phyloP scores from a whole-genome alignment of 2,888 invertebrate genomes.

The Eulithis prunata region DNA sequence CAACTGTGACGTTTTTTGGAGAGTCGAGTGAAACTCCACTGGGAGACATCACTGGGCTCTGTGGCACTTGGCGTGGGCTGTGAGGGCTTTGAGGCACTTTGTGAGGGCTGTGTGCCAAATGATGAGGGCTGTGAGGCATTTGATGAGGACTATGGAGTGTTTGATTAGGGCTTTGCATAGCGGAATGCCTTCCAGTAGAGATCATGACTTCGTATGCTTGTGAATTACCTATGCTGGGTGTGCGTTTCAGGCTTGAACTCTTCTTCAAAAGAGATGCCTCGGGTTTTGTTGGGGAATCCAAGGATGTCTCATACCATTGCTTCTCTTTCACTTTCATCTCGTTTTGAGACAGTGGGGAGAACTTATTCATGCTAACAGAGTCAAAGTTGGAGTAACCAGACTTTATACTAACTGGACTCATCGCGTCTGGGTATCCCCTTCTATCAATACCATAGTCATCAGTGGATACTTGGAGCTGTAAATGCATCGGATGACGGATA shows the following conservation, averaged over 20 bases:
- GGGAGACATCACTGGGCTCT: constrained; percentile 71
- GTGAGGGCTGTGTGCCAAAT: constrained; percentile 61
- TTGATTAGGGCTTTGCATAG: constrained; percentile 74
- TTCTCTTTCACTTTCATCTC: constrained; percentile 83
- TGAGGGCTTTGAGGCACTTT: constrained; percentile 66
- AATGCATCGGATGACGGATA: constrained; percentile 68
- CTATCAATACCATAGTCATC: constrained; percentile 71
- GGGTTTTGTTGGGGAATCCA: constrained; percentile 83
- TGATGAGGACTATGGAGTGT: constrained; percentile 60
- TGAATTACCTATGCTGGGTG: constrained; percentile 83
- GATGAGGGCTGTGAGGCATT: constrained; percentile 41
- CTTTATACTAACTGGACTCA: constrained; percentile 75
- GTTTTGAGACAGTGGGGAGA: constrained; percentile 71
- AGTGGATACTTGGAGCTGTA: constrained; percentile 76
- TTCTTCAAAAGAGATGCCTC: constrained; percentile 67
- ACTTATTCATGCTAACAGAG: constrained; percentile 73
- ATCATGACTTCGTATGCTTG: constrained; percentile 79
- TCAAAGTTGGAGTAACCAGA: constrained; percentile 77
- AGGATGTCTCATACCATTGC: constrained; percentile 88
- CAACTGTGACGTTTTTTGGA: constrained; percentile 92
- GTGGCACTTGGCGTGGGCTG: constrained; percentile 55
- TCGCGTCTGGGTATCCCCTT: constrained; percentile 63
- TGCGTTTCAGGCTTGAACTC: constrained; percentile 78
- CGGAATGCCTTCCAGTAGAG: constrained; percentile 73
- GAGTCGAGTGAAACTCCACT: constrained; percentile 87